A percentile compares a stretch with the other conserved stretches of the same genome.
These are phyloP conservation scores for Uloborus plumipes DNA, from an alignment of 2,888 invertebrate genomes.

Conservation along the genomic window DNA sequence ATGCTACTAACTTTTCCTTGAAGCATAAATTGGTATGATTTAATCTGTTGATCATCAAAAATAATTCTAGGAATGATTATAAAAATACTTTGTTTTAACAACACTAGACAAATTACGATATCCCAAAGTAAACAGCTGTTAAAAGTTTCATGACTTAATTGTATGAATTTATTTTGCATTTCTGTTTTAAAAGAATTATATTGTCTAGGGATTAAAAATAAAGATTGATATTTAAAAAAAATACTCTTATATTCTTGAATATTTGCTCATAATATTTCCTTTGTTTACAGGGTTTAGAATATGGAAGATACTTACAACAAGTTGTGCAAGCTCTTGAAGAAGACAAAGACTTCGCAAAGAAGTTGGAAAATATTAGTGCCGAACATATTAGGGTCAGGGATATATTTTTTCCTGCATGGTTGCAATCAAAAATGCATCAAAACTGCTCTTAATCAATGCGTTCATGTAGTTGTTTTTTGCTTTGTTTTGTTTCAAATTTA, in stretches of 20 bases:
- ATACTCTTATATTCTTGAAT: background rate
- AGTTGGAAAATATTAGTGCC: slow-evolving; percentile 84
- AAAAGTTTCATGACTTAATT: too few species aligned
- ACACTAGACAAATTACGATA: too few species aligned
- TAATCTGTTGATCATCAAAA: too few species aligned
- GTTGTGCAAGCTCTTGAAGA: slow-evolving; percentile 90
- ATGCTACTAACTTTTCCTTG: too few species aligned
- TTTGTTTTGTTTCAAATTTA: background rate
- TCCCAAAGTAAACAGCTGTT: too few species aligned
- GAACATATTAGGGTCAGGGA: slow-evolving; percentile 83
- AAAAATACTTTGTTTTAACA: too few species aligned
- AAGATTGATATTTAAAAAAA: too few species aligned
- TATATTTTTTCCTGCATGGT: background rate
- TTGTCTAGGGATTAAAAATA: too few species aligned
- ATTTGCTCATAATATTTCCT: background rate
- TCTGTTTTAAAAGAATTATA: too few species aligned
- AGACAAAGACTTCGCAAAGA: slow-evolving; percentile 85
- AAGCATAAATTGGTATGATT: too few species aligned
- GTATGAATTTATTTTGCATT: too few species aligned
- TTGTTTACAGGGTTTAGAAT: slow-evolving; percentile 76
- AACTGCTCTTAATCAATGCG: background rate
- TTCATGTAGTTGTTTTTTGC: background rate
- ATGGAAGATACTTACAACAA: slow-evolving; percentile 89
- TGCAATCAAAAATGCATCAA: background rate
- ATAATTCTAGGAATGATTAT: too few species aligned